Evolutionary conservation across 2,888 invertebrate genomes (phyloP).

Genomic region (Lissonota sp.): DNA sequence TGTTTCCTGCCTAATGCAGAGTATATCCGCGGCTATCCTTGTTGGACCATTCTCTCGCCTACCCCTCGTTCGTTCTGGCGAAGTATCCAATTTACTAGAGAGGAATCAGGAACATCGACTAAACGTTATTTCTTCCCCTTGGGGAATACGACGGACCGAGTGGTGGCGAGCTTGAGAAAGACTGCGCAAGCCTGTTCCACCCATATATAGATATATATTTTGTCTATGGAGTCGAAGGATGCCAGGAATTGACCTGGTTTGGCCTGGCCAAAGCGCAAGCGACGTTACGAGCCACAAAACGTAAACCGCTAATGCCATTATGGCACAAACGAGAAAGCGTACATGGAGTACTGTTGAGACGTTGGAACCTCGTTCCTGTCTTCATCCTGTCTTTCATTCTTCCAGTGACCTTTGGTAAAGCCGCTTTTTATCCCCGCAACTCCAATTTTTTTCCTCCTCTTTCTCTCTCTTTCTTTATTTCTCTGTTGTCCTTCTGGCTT

Average conservation of each 20-base stretch:
- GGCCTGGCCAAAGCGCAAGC: slow-evolving; percentile 42
- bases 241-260: not conserved
- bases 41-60: slow-evolving; percentile 50
- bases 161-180: not conserved
- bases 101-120: slow-evolving; percentile 66
- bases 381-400: not conserved
- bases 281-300: slow-evolving; percentile 66
- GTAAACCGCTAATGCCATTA: slow-evolving; percentile 69
- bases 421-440: slow-evolving; percentile 56
- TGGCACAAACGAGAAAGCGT: slow-evolving; percentile 50
- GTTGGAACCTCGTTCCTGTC: slow-evolving; percentile 28
- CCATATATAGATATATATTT: not conserved
- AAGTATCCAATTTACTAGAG: slow-evolving; percentile 70
- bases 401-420: slow-evolving; percentile 45
- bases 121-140: slow-evolving; percentile 66
- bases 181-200: not conserved
- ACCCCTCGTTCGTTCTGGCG: slow-evolving; percentile 53
- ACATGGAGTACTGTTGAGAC: slow-evolving; percentile 38
- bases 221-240: too few relatives aligned
- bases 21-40: slow-evolving; percentile 19
- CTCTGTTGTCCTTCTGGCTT: not conserved
- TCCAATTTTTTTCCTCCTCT: not conserved
- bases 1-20: slow-evolving; percentile 25
- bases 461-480: slow-evolving; percentile 26
- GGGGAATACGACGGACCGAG: slow-evolving; percentile 31